A percentile compares a stretch with the other conserved stretches of the same genome.
These are phyloP conservation scores for Megaustenia siamemsis DNA, from an alignment of 2,888 invertebrate species.

Conservation along the genomic window DNA sequence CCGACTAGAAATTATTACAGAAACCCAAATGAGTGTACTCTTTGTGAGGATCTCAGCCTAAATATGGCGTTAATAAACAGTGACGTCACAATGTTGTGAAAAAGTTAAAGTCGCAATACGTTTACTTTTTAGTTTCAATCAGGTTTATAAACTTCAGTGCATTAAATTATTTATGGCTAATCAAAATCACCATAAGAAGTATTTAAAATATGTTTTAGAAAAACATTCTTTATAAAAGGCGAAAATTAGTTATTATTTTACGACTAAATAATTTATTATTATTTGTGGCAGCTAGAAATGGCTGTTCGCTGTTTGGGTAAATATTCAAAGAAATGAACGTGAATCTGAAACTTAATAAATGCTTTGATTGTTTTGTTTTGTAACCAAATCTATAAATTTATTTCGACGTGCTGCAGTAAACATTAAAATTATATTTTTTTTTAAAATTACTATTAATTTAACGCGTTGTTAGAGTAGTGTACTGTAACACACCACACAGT, in stretches of 20 bases:
- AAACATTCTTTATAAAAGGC: not conserved
- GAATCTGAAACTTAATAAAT: no score
- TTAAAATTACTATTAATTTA: no score
- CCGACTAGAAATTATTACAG: not conserved
- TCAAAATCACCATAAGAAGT: not conserved
- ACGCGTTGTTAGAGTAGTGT: no score
- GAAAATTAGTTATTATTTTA: not conserved
- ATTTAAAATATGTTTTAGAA: not conserved
- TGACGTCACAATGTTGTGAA: slow-evolving; percentile 56
- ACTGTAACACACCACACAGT: no score
- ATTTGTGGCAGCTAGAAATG: slow-evolving; percentile 13
- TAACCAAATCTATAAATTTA: no score
- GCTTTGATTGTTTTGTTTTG: no score
- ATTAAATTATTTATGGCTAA: not conserved
- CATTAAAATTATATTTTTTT: no score
- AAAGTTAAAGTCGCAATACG: not conserved
- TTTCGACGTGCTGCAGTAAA: no score
- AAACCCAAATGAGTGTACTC: slow-evolving; percentile 17
- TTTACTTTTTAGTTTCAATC: not conserved
- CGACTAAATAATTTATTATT: slow-evolving; percentile 6
- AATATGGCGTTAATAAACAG: slow-evolving; percentile 69
- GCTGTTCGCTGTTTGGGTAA: no score
- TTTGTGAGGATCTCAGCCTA: slow-evolving; percentile 58
- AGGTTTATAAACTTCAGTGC: not conserved
- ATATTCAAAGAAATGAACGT: no score